A percentile compares a stretch with the other conserved stretches of the same genome.
Evolutionary conservation across 2,797 vertebrate genomes (phyloP).

Genomic region (Pseudocheirus occidentalis): DNA sequence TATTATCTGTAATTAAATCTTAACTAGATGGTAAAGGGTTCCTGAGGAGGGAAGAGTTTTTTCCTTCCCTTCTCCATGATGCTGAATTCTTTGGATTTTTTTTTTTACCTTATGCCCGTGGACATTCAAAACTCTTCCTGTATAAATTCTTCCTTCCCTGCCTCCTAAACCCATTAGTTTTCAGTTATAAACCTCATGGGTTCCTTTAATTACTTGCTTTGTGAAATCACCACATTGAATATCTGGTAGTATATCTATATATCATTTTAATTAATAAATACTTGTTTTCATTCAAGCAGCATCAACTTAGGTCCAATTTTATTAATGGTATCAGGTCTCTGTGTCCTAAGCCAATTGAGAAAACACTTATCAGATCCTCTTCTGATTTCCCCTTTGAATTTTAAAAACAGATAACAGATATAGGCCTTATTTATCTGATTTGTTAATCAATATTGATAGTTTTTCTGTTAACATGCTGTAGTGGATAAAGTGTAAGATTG

Average conservation of each 20-base stretch:
- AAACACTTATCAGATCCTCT: neutral
- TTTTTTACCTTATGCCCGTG: neutral
- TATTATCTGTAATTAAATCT: neutral
- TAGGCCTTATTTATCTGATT: neutral
- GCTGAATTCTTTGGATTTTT: neutral
- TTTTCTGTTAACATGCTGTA: neutral
- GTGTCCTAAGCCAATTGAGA: neutral
- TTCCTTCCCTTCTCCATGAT: neutral
- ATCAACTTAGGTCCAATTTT: neutral
- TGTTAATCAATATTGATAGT: neutral
- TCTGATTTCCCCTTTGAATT: neutral
- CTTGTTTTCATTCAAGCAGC: neutral
- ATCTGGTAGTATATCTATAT: neutral
- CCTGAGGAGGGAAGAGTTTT: neutral
- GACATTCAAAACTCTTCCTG: neutral
- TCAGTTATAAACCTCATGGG: neutral
- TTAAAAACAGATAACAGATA: neutral
- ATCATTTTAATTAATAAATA: neutral
- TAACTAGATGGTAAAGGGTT: neutral
- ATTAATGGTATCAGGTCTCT: neutral
- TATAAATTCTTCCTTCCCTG: neutral
- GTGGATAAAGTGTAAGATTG: neutral
- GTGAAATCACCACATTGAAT: neutral
- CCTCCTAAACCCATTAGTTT: neutral
- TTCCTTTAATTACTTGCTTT: neutral